Evolutionary conservation across 1,140 invertebrate genomes (phyloP).

Genomic region (Drosophila kepulauana): DNA sequence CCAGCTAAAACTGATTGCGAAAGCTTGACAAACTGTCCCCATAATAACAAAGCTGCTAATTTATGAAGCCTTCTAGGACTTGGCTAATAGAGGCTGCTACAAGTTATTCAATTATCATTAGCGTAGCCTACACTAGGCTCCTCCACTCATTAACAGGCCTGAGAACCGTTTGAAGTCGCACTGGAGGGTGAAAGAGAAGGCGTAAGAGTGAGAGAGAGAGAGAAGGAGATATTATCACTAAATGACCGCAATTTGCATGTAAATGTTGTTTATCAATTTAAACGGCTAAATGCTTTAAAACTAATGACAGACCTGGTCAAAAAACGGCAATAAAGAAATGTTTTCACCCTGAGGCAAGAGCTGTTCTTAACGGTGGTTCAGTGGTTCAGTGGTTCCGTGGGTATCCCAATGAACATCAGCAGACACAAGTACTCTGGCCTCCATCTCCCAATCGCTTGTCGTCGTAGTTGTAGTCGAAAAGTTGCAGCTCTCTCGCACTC

Average conservation of each 20-base stretch:
- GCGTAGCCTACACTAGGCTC: neutral
- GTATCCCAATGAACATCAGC: conserved; percentile 1
- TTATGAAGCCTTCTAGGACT: conserved; percentile 10
- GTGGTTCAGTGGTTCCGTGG: conserved; percentile 15
- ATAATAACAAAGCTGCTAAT: neutral
- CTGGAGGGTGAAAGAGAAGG: conserved; percentile 6
- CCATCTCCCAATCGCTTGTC: neutral
- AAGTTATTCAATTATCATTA: conserved; percentile 68
- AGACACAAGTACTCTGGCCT: conserved; percentile 40
- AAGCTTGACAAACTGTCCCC: conserved; percentile 8
- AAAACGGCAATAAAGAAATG: conserved; percentile 77
- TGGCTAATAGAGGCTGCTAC: conserved; percentile 19
- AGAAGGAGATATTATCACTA: conserved; percentile 70
- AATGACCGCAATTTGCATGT: conserved; percentile 83
- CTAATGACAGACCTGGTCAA: conserved; percentile 74
- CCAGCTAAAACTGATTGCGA: neutral
- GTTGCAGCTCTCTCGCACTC: conserved; percentile 20
- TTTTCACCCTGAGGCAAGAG: conserved; percentile 64
- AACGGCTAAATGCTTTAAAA: conserved; percentile 81
- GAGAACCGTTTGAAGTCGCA: conserved; percentile 56
- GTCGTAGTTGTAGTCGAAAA: conserved; percentile 11
- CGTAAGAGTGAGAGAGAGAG: conserved; percentile 23
- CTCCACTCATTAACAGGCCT: conserved; percentile 63
- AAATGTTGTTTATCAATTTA: conserved; percentile 84
- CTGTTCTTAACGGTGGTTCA: conserved; percentile 48